Base-by-base conservation (phyloP, 1,140 invertebrate species). In the Caenorhabditis remanei region DNA sequence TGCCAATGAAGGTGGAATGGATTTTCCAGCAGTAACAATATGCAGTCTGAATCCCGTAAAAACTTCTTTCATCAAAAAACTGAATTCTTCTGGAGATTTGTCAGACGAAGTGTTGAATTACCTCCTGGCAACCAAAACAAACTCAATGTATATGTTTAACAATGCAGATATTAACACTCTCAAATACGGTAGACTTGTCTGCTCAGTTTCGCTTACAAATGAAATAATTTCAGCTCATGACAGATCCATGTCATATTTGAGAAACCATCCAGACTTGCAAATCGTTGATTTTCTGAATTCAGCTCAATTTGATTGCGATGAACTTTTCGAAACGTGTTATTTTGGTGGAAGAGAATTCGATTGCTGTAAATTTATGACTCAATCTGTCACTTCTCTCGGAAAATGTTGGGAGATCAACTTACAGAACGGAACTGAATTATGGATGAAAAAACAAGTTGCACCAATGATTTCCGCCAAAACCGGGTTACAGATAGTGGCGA, bases 11-110 rank as follows among this genome's bases (percentile, higher is more conserved):
- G 79, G 82, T 3, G 86, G 61, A 3, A 43, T 87, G 7, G 40
- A 56, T 40, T 87, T 87, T 63, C 86, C 86, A 16, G 13, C 79
- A 19, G 46, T 87, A 0, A 87, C 86, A 43, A 53, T 87, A n/a
- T 87, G 86, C 56, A 87, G 71, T 55, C 71, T 83, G 40, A 87
- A 87, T 32, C 58, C 86, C 2, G 63, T 84, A 5, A 87, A 84
- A 61, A 82, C 24, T 32, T 82, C 71, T 48, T 83, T 53, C 21
- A 50, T 87, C 4, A 21, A 83, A 32, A 83, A 65, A 14, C 24
- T 87, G 9, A 87, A 87, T 61, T 41, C 41, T 4, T 46, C 79
- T 71, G 86, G 86, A 24, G 82, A 87, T 32, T 53, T 87, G 8
- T 63, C 56, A 14, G 58, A 71, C 19, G 79, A 67, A n/a, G 40